A percentile compares a stretch with the other conserved stretches of the same genome.
Evolutionary conservation across 2,113 vertebrate genomes (phyloP).

Genomic region (Talpa occidentalis): DNA sequence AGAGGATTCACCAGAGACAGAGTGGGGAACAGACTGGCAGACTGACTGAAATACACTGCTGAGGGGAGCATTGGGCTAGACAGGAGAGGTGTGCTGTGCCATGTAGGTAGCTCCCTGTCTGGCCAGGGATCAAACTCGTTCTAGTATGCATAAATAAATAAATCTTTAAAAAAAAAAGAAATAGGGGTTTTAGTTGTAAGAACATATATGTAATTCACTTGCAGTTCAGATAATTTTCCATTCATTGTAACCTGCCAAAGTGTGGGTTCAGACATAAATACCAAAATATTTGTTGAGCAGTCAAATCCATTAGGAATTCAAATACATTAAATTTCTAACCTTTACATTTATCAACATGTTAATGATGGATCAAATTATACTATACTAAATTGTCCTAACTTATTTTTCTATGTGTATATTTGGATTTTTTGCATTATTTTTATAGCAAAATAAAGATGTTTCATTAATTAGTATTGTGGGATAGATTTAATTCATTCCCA

Average conservation of each 20-base stretch:
- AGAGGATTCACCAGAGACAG: too few relatives aligned
- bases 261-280: not conserved
- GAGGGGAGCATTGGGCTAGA: too few relatives aligned
- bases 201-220: not conserved
- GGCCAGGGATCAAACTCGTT: too few relatives aligned
- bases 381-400: not conserved
- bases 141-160: too few relatives aligned
- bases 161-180: too few relatives aligned
- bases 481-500: not conserved
- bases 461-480: not conserved
- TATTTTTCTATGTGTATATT: not conserved
- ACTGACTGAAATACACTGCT: too few relatives aligned
- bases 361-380: not conserved
- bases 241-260: not conserved
- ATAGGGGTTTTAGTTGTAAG: not conserved
- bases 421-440: not conserved
- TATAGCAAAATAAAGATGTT: not conserved
- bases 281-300: slow-evolving; percentile 1
- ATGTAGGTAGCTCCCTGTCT: too few relatives aligned
- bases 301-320: not conserved
- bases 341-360: not conserved
- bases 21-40: too few relatives aligned
- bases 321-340: not conserved
- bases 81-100: too few relatives aligned
- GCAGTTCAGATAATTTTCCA: slow-evolving; percentile 11